Base-by-base conservation (phyloP, 2,797 vertebrate species). In the Remorina albescens region DNA sequence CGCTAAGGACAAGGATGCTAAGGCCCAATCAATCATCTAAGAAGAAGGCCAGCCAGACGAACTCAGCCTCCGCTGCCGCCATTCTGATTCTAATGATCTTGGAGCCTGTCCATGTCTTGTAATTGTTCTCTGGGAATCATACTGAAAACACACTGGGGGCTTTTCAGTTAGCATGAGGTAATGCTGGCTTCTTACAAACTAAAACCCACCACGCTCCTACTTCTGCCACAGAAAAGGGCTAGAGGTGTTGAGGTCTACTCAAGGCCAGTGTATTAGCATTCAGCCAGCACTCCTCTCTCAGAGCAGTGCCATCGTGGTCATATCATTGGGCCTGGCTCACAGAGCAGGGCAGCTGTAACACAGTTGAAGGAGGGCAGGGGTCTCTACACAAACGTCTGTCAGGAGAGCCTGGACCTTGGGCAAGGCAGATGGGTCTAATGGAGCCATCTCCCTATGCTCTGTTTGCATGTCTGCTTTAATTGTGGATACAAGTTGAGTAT, bases 71-170 rank as follows among this genome's bases (percentile, higher is more conserved):
- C 18, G 55, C 63, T 55, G 73, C 59, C 69, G 81, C 69, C 47
- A 76, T 88, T 88, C 53, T 69, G 49, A 91, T 88, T 88, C 86
- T 80, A 90, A 92, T 88, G 71, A 81, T 80, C 44, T 77, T 92
- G 86, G 86, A 91, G 42, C 80, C 30, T 5, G 34, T 82, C 85
- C 90, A 90, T 49, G 70, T 89, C 67, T 76, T 60, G 63, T 84
- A 64, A 90, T 78, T 78, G 85, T 82, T 86, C 67, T 68, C 44
- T 61, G 50, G 78, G 78, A 86, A 66, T 86, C 50, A 16, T 63
- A 59, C 23, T 53, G 66, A 70, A 74, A 74, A 69, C 36, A 72
- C 64, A 64, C 74, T 28, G 23, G 51, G 69, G 59, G 69, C 70
- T 70, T 60, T 74, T 71, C 74, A 47, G 39, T 32, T 62, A 67